Percentiles rank a stretch among this genome's conserved stretches.
Conservation (phyloP, 2,113 vertebrate species). For the Talpa occidentalis region DNA sequence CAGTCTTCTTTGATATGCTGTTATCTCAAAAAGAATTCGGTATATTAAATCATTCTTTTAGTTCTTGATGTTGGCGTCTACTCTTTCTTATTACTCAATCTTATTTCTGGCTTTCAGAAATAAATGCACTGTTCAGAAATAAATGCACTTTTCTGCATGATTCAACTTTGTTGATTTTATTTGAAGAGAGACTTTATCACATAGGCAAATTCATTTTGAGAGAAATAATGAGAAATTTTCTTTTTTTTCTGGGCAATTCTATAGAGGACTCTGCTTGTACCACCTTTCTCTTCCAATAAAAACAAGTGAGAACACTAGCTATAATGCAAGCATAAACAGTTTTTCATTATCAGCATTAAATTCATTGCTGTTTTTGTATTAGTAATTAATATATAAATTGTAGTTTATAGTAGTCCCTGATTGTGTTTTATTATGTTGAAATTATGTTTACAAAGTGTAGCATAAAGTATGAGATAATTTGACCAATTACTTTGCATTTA, state of each 20-base stretch:
- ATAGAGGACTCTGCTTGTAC: not conserved
- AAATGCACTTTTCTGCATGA: no score
- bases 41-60: not conserved
- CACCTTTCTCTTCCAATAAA: not conserved
- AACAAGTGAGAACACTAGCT: not conserved
- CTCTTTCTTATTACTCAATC: not conserved
- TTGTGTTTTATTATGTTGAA: conserved; percentile 45
- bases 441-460: conserved; percentile 15
- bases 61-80: not conserved
- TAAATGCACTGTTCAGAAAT: no score
- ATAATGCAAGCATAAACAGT: not conserved
- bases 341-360: conserved; percentile 15
- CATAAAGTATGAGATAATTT: conserved; percentile 4
- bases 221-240: conserved; percentile 10
- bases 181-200: not conserved
- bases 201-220: conserved; percentile 22
- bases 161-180: conserved; percentile 6
- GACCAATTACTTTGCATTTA: not conserved
- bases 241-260: not conserved
- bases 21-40: not conserved
- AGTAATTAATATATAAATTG: conserved; percentile 31
- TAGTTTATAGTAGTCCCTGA: not conserved
- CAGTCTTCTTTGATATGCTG: not conserved
- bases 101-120: conserved; percentile 36
- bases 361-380: not conserved